phyloP scores from a whole-genome alignment of 2,888 invertebrate genomes.

The Spodoptera picta region DNA sequence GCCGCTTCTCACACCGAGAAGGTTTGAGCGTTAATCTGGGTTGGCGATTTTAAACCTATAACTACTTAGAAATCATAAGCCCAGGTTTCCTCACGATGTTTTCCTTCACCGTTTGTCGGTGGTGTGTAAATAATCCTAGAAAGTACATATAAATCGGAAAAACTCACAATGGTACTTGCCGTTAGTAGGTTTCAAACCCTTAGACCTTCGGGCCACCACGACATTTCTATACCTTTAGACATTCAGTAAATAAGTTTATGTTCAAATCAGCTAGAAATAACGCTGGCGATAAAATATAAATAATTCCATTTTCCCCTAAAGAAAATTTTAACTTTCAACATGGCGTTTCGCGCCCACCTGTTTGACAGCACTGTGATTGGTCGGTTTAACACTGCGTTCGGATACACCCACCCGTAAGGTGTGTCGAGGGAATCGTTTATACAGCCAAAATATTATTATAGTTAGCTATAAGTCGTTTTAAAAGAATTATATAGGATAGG shows the following conservation, averaged over 20 bases:
- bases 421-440: slow-evolving; percentile 46
- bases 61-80: too few relatives aligned
- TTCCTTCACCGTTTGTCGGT: too few relatives aligned
- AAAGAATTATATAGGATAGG: slow-evolving; percentile 1
- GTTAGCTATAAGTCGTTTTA: slow-evolving; percentile 5
- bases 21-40: too few relatives aligned
- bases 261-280: not conserved
- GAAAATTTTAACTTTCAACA: slow-evolving; percentile 42
- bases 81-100: too few relatives aligned
- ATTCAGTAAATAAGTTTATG: slow-evolving; percentile 1
- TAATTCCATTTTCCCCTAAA: slow-evolving; percentile 11
- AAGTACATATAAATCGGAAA: too few relatives aligned
- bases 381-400: slow-evolving; percentile 23
- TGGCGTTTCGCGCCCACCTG: slow-evolving; percentile 58
- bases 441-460: not conserved
- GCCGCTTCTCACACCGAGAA: too few relatives aligned
- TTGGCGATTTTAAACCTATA: too few relatives aligned
- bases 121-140: too few relatives aligned
- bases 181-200: too few relatives aligned
- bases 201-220: too few relatives aligned
- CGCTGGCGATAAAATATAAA: slow-evolving; percentile 5
- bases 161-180: too few relatives aligned
- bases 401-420: slow-evolving; percentile 64
- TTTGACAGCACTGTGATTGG: slow-evolving; percentile 49
- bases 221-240: too few relatives aligned